Base-by-base conservation (phyloP, 2,888 invertebrate species). In the Torymus texanus region DNA sequence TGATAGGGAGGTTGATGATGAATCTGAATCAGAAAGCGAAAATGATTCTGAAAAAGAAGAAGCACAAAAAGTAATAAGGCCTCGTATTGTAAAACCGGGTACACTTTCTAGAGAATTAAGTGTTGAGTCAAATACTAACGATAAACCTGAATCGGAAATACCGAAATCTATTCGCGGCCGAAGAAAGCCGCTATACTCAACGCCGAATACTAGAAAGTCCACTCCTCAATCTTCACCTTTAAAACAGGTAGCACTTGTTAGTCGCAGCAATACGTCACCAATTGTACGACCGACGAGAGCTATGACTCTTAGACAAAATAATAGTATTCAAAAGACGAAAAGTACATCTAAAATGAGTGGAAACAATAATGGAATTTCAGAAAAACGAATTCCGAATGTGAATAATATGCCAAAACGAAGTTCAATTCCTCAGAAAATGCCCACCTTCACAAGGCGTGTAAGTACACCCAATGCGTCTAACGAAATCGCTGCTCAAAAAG, bases 181-280 rank as follows among this genome's bases (percentile, higher is more conserved):
- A 68, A 92, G 94, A 85, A 95, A 94, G 88, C 93, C 94, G 0
- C 90, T 94, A 59, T 96, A 95, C 88, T 88, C 90, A 73, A 87
- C 85, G 71, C 87, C 88, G 55, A 88, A 85, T 55, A 87, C 87
- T 2, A 84, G 86, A 76, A 90, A 88, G 78, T 78, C 87, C 29
- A 89, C 89, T 0, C 88, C 89, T 2, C 89, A 88, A 53, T 85
- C 88, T 0, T 89, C 89, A 1, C 88, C 90, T 0, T 75, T 86
- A 16, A 89, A 89, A 62, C 88, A 88, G 68, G 13, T 85, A 0
- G 88, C 88, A 79, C 88, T 88, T 0, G 59, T 78, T 10, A 80
- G 77, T 61, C 87, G 89, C 0, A 88, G 88, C 68, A 89, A 88
- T 53, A 88, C 88, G 0, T 87, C 89, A 4, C 89, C 90, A 0